Percentiles rank a stretch among this genome's conserved stretches.
Evolutionary conservation across 2,797 vertebrate genomes (phyloP).

Genomic region (Gambelia wislizenii): DNA sequence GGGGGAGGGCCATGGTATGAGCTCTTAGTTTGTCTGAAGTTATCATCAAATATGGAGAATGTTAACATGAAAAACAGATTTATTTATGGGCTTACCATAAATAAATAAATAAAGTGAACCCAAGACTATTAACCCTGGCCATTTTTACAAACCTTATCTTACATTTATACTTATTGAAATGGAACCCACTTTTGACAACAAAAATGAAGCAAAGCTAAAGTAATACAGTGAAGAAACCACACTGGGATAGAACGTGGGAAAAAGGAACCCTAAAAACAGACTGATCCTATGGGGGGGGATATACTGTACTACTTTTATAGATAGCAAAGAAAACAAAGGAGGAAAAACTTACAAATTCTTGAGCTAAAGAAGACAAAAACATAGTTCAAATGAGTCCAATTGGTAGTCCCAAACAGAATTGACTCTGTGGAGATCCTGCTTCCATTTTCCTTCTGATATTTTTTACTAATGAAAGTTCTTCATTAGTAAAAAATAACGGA

Average conservation of each 20-base stretch:
- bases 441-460: no score
- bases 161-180: slow-evolving; percentile 78
- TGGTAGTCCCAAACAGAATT: no score
- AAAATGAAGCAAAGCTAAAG: slow-evolving; percentile 72
- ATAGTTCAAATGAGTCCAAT: slow-evolving; percentile 32
- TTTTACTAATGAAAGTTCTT: no score
- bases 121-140: slow-evolving; percentile 57
- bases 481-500: no score
- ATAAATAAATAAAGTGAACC: no score
- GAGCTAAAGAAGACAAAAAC: slow-evolving; percentile 43
- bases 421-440: no score
- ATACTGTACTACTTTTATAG: slow-evolving; percentile 64
- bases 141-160: slow-evolving; percentile 64
- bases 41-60: slow-evolving; percentile 39
- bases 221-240: slow-evolving; percentile 63
- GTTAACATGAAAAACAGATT: slow-evolving; percentile 45
- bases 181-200: slow-evolving; percentile 76
- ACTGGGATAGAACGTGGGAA: slow-evolving; percentile 39
- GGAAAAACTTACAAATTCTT: slow-evolving; percentile 41
- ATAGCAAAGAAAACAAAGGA: slow-evolving; percentile 59
- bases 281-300: slow-evolving; percentile 57
- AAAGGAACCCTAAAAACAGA: slow-evolving; percentile 55
- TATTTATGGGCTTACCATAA: slow-evolving; percentile 45
- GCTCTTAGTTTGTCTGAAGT: slow-evolving; percentile 23
- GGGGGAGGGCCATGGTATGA: slow-evolving; percentile 35